Percentiles rank a stretch among this genome's conserved stretches.
Conservation (phyloP, 2,797 vertebrate genomes). For the Vultur gryphus region DNA sequence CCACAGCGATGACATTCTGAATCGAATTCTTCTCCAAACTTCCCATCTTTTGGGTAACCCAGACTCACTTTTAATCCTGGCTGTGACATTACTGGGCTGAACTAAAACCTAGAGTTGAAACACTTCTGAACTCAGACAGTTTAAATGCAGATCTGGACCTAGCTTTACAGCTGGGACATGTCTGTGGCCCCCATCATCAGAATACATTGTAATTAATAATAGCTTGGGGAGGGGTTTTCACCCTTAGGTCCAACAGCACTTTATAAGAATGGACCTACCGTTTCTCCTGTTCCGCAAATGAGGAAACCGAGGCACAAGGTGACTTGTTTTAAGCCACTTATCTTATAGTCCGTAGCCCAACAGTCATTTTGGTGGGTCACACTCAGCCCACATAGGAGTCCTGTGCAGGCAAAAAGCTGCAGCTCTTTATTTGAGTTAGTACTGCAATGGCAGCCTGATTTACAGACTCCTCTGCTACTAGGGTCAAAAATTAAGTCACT, state of each 20-base stretch:
- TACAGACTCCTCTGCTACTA: not conserved
- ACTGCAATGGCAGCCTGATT: not conserved
- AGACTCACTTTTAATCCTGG: not conserved
- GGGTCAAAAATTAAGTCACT: slow-evolving; percentile 54
- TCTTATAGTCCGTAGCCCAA: rapidly evolving
- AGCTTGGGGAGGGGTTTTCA: rapidly evolving
- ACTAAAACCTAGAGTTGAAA: not conserved
- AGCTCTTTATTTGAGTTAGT: not conserved
- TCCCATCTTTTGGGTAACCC: not conserved
- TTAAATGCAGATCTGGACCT: not conserved
- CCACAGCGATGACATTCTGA: not conserved
- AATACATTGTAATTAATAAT: not conserved
- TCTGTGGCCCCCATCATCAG: not conserved
- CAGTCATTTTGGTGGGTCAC: not conserved
- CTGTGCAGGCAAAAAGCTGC: not conserved
- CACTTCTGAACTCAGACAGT: not conserved
- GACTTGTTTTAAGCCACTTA: not conserved
- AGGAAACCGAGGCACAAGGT: not conserved
- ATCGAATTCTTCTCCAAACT: not conserved
- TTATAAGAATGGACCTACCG: not conserved
- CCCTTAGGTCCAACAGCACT: not conserved
- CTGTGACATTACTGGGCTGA: not conserved
- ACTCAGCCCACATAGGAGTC: not conserved
- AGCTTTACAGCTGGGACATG: not conserved
- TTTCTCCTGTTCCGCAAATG: not conserved